Evolutionary conservation across 2,888 invertebrate genomes (phyloP).

Genomic region (Ellobium chinense): DNA sequence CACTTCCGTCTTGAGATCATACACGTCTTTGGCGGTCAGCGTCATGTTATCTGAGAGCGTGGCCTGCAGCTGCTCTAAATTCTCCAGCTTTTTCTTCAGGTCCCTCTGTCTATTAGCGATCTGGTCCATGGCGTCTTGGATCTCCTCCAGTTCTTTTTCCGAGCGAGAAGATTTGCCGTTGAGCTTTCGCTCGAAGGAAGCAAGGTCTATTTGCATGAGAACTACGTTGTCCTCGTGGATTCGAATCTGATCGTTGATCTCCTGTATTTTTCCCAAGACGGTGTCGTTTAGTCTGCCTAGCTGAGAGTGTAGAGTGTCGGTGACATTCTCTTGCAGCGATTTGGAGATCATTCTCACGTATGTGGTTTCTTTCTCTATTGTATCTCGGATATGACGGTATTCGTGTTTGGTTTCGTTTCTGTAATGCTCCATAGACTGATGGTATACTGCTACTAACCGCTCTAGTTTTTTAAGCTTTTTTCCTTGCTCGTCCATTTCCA

Average conservation of each 20-base stretch:
- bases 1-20: conserved; percentile 51
- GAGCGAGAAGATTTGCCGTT: conserved; percentile 43
- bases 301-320: neutral
- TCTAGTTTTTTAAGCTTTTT: conserved; percentile 52
- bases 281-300: conserved; percentile 42
- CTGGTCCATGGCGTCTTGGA: conserved; percentile 39
- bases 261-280: neutral
- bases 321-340: conserved; percentile 52
- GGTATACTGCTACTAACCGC: conserved; percentile 49
- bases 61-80: conserved; percentile 5
- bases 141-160: conserved; percentile 36
- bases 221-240: conserved; percentile 42
- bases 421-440: conserved; percentile 56
- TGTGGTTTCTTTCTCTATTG: conserved; percentile 36
- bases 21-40: conserved; percentile 40
- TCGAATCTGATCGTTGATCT: neutral
- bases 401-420: conserved; percentile 57
- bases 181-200: conserved; percentile 41
- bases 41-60: conserved; percentile 22
- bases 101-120: conserved; percentile 46
- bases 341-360: conserved; percentile 20
- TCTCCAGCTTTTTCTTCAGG: conserved; percentile 28
- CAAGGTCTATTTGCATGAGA: conserved; percentile 47
- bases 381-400: conserved; percentile 44
- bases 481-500: conserved; percentile 46